Evolutionary conservation across 2,888 invertebrate species (phyloP), one percentile per base, ranked within the genome.

Genomic region (Eilema caniola): DNA sequence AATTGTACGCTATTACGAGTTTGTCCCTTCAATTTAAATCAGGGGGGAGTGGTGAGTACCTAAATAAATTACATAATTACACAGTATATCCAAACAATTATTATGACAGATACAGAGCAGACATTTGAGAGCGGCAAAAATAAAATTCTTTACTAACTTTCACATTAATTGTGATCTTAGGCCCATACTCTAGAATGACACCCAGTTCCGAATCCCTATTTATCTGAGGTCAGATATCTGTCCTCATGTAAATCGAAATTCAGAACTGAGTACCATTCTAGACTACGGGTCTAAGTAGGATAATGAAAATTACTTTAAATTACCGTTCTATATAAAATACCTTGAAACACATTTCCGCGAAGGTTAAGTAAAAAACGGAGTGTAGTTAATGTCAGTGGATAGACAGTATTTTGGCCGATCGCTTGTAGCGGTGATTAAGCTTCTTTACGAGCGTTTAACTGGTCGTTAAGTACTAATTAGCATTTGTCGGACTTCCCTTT

Each of bases 401-500:
- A 81, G 79, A 80, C 77, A 84, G 79, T 80, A 85, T 88, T 89
- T 84, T 77, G 82, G 79, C 83, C 85, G 87, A 87, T 87, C 83
- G 83, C 74, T 77, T 79, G 77, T 68, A 73, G 76, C 72, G 76
- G 73, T 83, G 83, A 89, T 90, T 89, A 88, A 84, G 75, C 80
- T 72, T 84, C 86, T 90, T 90, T 85, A 90, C 85, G 82, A 79
- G 71, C 85, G 80, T 84, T 88, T 88, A 88, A 88, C 83, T 85
- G 88, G 85, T 86, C 88, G 88, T 90, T 89, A 86, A 86, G 82
- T 77, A 81, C 79, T 88, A 89, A 92, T 93, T 92, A 91, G 83
- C 86, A 88, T 89, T 90, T 87, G 89, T 88, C 83, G 86, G 83
- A 85, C 86, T 88, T 88, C 90, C 87, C 82, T 86, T 89, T 86